Conservation (phyloP, 2,888 invertebrate genomes). For the Drosophila monieri region DNA sequence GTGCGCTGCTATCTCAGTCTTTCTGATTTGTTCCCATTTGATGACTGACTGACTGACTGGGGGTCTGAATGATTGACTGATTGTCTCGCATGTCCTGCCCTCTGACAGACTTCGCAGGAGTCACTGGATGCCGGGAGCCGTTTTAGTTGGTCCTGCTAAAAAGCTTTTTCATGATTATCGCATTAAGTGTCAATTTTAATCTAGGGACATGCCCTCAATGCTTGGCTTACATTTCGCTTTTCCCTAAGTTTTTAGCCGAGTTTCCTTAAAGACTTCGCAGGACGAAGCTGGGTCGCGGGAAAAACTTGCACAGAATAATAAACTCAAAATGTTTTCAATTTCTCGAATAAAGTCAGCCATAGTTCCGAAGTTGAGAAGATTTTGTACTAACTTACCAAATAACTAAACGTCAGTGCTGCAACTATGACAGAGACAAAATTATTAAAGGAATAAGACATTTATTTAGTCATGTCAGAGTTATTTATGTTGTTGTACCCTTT, state of each 20-base stretch:
- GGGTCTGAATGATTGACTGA: constrained; percentile 36
- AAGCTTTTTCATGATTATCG: constrained; percentile 64
- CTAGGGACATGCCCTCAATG: constrained; percentile 31
- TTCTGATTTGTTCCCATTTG: constrained; percentile 47
- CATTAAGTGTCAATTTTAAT: constrained; percentile 70
- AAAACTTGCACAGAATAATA: neutral
- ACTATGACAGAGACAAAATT: neutral
- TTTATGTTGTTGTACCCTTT: too few relatives aligned
- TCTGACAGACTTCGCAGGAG: neutral
- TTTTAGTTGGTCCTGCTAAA: constrained; percentile 46
- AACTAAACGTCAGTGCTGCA: neutral
- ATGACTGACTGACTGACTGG: constrained; percentile 54
- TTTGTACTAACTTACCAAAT: neutral
- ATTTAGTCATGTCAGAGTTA: too few relatives aligned
- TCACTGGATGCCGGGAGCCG: constrained; percentile 9
- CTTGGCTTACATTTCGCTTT: neutral
- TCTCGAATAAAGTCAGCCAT: neutral
- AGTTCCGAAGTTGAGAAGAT: neutral
- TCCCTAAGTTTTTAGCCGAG: neutral
- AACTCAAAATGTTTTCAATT: constrained; percentile 46
- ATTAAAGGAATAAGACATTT: neutral
- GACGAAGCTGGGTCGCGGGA: neutral
- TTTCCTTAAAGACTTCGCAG: neutral
- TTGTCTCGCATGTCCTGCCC: constrained; percentile 35
- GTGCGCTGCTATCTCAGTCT: constrained; percentile 33